Evolutionary conservation across 2,888 invertebrate genomes (phyloP), one percentile per base, ranked within the genome.

Genomic region (Apomyelois bistriatella): DNA sequence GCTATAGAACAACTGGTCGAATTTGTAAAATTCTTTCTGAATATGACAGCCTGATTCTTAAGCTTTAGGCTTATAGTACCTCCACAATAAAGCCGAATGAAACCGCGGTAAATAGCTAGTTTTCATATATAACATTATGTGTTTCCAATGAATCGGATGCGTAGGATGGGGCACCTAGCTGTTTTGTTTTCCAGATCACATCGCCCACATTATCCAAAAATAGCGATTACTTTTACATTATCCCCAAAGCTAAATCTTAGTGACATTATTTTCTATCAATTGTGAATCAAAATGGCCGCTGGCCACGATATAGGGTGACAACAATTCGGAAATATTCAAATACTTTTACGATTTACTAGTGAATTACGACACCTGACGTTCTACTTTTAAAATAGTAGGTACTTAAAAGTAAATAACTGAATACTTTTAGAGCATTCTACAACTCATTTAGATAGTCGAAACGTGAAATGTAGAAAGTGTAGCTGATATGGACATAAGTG

Each of bases 391-490:
- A 68, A 65, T 66, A 22, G 22, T 66, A 22, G 22, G 68, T 61
- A 52, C 13, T 36, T 51, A 16, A 36, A 43, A 42, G 35, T 41
- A 47, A 52, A 68, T 64, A 64, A 56, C 62, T 61, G 65, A 67
- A 67, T 67, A 61, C 61, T 58, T 64, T 70, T 61, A 58, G 63
- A 64, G 62, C 59, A 58, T 61, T 57, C 36, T 51, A 56, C 55
- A 56, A 62, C 64, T 62, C 73, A 78, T 82, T 79, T 74, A 81
- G 80, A 81, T 81, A 79, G 61, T 65, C 60, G 65, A 68, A 65
- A 68, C 70, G 74, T 68, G 68, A 72, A 72, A 72, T 75, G 76
- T 75, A 74, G 75, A 79, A 79, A 79, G 76, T 72, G 66, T 70
- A 64, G 66, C 58, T 65, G 63, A 68, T 72, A 72, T 65, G 61